Conservation (phyloP, 2,113 vertebrate species). For the Fregata magnificens region DNA sequence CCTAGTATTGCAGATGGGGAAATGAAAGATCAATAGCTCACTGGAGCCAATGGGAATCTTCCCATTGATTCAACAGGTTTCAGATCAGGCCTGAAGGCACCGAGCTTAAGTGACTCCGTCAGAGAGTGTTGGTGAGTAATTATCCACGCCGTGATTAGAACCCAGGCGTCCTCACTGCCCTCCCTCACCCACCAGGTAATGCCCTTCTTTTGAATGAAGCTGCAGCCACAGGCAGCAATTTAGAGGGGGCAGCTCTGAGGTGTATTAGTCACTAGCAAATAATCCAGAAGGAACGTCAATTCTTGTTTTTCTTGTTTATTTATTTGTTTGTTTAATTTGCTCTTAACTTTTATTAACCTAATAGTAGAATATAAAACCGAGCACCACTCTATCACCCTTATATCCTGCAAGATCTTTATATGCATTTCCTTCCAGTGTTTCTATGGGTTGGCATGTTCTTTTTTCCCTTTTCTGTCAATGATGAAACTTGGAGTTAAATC, state of each 20-base stretch:
- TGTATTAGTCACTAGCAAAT: slow-evolving; percentile 3
- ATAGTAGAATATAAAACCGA: not conserved
- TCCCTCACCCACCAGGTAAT: not conserved
- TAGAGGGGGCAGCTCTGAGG: not conserved
- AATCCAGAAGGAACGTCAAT: not conserved
- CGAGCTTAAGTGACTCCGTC: slow-evolving; percentile 36
- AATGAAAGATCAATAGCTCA: slow-evolving; percentile 14
- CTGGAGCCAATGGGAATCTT: slow-evolving; percentile 4
- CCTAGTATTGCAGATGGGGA: not conserved
- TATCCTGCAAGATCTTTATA: not conserved
- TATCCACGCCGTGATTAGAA: slow-evolving; percentile 36
- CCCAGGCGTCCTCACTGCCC: fast-evolving
- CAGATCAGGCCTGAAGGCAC: slow-evolving; percentile 25
- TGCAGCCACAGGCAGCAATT: not conserved
- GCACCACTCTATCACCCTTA: not conserved
- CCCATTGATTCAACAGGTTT: slow-evolving; percentile 30
- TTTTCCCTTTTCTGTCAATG: not conserved
- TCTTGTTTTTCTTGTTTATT: not conserved
- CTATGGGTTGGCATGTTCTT: not conserved
- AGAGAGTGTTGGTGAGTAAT: slow-evolving; percentile 50
- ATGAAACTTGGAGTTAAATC: not conserved
- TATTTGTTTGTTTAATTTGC: not conserved
- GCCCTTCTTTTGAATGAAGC: not conserved
- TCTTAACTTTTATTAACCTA: not conserved
- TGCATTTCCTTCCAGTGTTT: not conserved